Evolutionary conservation across 2,113 vertebrate species (phyloP).

Genomic region (Labeo rohita): DNA sequence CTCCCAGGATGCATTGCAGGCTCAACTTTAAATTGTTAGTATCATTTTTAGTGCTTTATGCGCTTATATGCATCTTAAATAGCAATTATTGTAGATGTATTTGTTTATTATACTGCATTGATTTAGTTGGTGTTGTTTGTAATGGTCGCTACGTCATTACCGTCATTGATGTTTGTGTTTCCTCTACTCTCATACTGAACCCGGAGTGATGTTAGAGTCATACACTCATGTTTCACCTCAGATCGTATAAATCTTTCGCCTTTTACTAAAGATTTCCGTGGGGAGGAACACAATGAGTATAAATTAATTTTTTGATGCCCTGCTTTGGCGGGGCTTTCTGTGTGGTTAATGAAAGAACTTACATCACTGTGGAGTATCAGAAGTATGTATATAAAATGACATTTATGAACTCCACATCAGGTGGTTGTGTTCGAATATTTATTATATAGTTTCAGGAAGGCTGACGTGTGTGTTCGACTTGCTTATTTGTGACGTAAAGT

Average conservation of each 20-base stretch:
- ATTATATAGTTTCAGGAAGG: too few species aligned
- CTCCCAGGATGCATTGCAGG: conserved; percentile 63
- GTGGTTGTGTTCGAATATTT: too few species aligned
- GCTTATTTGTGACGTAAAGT: too few species aligned
- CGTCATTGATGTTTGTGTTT: background rate
- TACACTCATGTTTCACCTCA: conserved; percentile 73
- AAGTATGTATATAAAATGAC: too few species aligned
- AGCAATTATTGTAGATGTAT: background rate
- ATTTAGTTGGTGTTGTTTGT: background rate
- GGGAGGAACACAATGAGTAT: conserved; percentile 69
- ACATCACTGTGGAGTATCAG: too few species aligned
- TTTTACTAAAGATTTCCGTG: background rate
- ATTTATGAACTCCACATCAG: too few species aligned
- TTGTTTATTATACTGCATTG: background rate
- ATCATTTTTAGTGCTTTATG: background rate
- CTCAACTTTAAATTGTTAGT: background rate
- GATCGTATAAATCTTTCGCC: conserved; percentile 61
- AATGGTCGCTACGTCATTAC: background rate
- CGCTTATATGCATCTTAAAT: background rate
- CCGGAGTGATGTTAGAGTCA: accelerated
- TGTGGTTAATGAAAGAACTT: background rate
- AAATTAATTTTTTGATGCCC: conserved; percentile 68
- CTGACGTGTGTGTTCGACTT: too few species aligned
- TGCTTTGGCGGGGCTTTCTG: conserved; percentile 43
- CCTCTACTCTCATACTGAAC: accelerated